phyloP scores from a whole-genome alignment of 2,797 vertebrate genomes.

The Gymnothorax reevesii region DNA sequence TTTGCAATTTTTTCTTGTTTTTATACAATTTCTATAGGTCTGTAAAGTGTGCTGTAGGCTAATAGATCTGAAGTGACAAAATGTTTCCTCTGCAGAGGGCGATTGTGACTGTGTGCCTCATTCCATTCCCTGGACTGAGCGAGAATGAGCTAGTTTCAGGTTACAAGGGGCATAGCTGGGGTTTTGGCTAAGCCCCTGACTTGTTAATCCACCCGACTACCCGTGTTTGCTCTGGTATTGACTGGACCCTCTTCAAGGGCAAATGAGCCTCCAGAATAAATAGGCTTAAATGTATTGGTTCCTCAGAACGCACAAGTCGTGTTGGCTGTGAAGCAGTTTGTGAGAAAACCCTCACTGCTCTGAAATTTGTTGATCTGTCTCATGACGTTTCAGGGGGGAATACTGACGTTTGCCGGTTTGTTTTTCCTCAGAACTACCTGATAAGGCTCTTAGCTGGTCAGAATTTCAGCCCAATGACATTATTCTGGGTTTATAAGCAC shows the following conservation, averaged over 20 bases:
- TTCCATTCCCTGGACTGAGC: not conserved
- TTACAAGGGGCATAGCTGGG: constrained; percentile 3
- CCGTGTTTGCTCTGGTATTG: not conserved
- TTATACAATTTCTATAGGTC: not conserved
- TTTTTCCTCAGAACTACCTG: not conserved
- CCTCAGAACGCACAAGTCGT: not conserved
- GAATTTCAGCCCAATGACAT: not conserved
- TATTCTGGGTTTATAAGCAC: not conserved
- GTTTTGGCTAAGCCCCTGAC: constrained; percentile 1
- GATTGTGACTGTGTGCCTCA: not conserved
- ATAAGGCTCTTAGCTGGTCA: constrained; percentile 2
- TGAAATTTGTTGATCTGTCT: not conserved
- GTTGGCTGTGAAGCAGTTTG: not conserved
- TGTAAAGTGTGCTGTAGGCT: not conserved
- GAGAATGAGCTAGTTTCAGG: not conserved
- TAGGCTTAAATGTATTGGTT: not conserved
- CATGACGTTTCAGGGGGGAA: not conserved
- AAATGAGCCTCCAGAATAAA: not conserved
- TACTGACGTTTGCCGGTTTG: not conserved
- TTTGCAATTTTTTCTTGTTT: not conserved
- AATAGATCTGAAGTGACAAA: constrained; percentile 3
- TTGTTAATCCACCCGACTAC: not conserved
- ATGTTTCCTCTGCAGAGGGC: not conserved
- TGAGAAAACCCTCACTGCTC: not conserved
- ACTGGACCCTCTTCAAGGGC: constrained; percentile 1